These are phyloP conservation scores for Megaceryle alcyon DNA, from an alignment of 2,797 vertebrate species.

Conservation along the genomic window DNA sequence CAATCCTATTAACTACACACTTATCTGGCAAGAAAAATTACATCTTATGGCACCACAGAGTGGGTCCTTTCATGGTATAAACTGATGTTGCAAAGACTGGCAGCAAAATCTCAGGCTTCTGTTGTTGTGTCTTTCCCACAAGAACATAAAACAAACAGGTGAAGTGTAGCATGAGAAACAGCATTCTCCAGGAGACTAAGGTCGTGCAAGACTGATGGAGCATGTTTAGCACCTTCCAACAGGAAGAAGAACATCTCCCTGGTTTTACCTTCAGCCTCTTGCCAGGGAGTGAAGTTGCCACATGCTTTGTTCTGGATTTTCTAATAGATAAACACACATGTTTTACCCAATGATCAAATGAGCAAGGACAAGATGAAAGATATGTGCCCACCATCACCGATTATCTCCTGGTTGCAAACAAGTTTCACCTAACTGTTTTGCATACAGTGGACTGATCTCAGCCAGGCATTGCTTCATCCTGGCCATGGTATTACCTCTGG, in stretches of 20 bases:
- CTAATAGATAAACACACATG: background rate
- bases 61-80: background rate
- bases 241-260: background rate
- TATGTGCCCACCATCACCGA: background rate
- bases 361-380: background rate
- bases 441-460: background rate
- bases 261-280: background rate
- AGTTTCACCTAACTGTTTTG: conserved; percentile 6
- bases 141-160: background rate
- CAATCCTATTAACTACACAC: background rate
- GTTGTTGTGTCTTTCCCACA: background rate
- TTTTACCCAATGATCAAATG: background rate
- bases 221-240: background rate
- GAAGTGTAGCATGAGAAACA: background rate
- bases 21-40: background rate
- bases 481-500: background rate
- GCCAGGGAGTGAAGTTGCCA: background rate
- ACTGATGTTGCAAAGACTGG: background rate
- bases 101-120: background rate
- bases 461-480: background rate
- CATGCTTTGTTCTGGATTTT: background rate
- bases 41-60: background rate
- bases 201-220: rapidly evolving
- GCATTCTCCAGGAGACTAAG: background rate
- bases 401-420: background rate